A percentile compares a stretch with the other conserved stretches of the same genome.
These are phyloP conservation scores for Etheostoma cragini DNA, from an alignment of 2,113 vertebrate species.

Conservation along the genomic window DNA sequence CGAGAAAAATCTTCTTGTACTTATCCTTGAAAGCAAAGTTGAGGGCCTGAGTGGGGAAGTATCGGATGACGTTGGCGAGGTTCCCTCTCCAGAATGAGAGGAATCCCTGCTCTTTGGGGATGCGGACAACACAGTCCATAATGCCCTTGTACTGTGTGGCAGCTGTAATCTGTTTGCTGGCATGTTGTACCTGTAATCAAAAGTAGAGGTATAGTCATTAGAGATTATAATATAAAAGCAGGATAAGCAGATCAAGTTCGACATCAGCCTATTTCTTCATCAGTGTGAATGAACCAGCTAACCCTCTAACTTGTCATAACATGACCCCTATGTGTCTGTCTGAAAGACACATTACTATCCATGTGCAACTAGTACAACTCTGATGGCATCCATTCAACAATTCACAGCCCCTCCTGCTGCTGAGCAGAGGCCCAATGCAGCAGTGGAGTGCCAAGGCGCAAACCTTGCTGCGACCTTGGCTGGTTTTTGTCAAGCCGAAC, in stretches of 20 bases:
- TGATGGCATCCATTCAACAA: constrained; percentile 50
- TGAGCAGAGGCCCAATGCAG: constrained; percentile 52
- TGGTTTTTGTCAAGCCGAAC: constrained; percentile 18
- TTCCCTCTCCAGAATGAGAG: constrained; percentile 93
- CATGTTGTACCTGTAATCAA: constrained; percentile 89
- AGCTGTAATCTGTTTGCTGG: constrained; percentile 90
- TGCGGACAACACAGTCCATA: constrained; percentile 89
- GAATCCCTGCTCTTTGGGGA: constrained; percentile 92
- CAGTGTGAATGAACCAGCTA: not conserved
- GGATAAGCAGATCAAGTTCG: not conserved
- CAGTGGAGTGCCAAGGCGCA: constrained; percentile 34
- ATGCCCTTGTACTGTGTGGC: constrained; percentile 93
- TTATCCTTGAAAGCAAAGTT: constrained; percentile 97
- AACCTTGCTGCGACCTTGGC: constrained; percentile 60
- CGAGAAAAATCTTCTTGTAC: constrained; percentile 93
- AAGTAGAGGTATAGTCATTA: constrained; percentile 8
- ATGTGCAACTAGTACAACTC: constrained; percentile 42
- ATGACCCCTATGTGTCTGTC: not conserved
- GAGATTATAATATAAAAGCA: not conserved
- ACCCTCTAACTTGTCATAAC: not conserved
- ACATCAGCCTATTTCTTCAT: not conserved
- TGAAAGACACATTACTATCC: constrained; percentile 20
- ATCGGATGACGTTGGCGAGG: constrained; percentile 92
- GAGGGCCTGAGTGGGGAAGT: constrained; percentile 94
- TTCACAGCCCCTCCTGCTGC: constrained; percentile 29